Evolutionary conservation across 2,888 invertebrate species (phyloP).

Genomic region (Drosophila neutralis): DNA sequence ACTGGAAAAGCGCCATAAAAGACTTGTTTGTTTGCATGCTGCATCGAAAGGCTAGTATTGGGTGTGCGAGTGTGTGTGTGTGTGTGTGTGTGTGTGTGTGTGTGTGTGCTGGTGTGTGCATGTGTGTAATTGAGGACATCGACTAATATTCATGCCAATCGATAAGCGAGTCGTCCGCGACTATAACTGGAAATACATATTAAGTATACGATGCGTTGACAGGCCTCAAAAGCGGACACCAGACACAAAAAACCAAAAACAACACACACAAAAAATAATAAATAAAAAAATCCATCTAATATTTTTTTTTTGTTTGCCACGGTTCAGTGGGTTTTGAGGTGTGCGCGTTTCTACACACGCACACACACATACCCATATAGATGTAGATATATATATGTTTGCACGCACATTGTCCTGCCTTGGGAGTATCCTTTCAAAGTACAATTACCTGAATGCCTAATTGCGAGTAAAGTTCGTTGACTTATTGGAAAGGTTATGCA

Average conservation of each 20-base stretch:
- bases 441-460: slow-evolving; percentile 16
- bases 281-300: slow-evolving; percentile 13
- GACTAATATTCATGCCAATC: slow-evolving; percentile 78
- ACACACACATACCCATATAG: background rate
- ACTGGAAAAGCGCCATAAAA: slow-evolving; percentile 79
- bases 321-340: slow-evolving; percentile 70
- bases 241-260: slow-evolving; percentile 1
- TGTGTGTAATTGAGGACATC: slow-evolving; percentile 75
- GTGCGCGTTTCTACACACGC: slow-evolving; percentile 8
- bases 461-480: slow-evolving; percentile 61
- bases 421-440: slow-evolving; percentile 21
- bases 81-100: slow-evolving; percentile 16
- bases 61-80: slow-evolving; percentile 6
- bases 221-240: slow-evolving; percentile 43
- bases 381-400: background rate
- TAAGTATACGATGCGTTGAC: slow-evolving; percentile 75
- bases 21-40: slow-evolving; percentile 76
- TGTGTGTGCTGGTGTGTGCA: slow-evolving; percentile 19
- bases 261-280: background rate
- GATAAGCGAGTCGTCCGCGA: slow-evolving; percentile 66
- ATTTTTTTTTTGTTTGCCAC: slow-evolving; percentile 29
- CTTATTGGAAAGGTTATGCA: slow-evolving; percentile 63
- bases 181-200: slow-evolving; percentile 77
- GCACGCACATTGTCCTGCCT: slow-evolving; percentile 43
- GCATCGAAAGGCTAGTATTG: slow-evolving; percentile 58